These are phyloP conservation scores for Psilopogon haemacephalus DNA, from an alignment of 2,113 vertebrate genomes.

Conservation along the genomic window DNA sequence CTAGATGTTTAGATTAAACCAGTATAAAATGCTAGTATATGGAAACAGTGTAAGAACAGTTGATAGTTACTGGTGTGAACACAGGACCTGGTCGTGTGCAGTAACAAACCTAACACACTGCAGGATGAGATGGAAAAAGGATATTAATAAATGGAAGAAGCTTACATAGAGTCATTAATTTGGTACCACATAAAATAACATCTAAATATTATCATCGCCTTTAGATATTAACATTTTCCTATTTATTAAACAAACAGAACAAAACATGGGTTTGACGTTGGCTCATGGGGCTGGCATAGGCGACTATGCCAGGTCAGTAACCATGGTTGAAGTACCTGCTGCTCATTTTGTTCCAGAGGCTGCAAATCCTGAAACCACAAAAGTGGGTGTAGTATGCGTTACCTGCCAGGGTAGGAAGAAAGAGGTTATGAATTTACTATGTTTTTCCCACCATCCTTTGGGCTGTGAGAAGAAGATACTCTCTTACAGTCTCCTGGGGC, in stretches of 20 bases:
- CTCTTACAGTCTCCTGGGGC: slow-evolving; percentile 21
- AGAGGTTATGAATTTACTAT: slow-evolving; percentile 54
- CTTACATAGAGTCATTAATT: not conserved
- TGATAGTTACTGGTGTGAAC: not conserved
- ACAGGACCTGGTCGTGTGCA: not conserved
- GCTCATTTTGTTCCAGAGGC: slow-evolving; percentile 56
- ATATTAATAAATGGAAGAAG: slow-evolving; percentile 12
- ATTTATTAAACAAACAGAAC: not conserved
- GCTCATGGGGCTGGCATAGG: not conserved
- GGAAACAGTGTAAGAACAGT: not conserved
- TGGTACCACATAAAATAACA: not conserved
- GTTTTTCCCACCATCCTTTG: not conserved
- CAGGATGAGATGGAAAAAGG: not conserved
- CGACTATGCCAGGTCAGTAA: not conserved
- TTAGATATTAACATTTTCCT: not conserved
- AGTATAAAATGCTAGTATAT: not conserved
- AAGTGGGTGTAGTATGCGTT: slow-evolving; percentile 20
- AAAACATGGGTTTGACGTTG: not conserved
- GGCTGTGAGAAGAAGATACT: slow-evolving; percentile 18
- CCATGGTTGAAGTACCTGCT: slow-evolving; percentile 64
- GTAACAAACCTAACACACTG: not conserved
- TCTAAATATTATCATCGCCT: not conserved
- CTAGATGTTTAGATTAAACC: slow-evolving; percentile 1
- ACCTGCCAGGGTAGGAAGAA: slow-evolving; percentile 67
- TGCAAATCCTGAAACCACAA: slow-evolving; percentile 64